Evolutionary conservation across 2,797 vertebrate species (phyloP), one percentile per base, ranked within the genome.

Genomic region (Mormyrops boulengeri): DNA sequence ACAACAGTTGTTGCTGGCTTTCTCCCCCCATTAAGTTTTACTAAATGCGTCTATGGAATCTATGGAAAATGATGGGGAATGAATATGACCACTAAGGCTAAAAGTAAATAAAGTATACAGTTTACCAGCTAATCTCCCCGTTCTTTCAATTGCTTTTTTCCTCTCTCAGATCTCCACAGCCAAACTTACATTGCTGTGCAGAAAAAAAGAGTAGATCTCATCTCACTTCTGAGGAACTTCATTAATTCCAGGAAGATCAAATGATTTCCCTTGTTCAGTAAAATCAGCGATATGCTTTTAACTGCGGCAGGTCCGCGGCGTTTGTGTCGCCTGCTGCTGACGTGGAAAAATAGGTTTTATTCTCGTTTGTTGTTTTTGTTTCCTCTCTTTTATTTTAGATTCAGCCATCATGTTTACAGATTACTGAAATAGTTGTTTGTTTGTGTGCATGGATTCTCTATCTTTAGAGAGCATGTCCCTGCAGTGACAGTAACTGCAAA

Each of bases 391-490:
- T 86, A 34, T 86, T 85, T 55, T 34, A 17, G 49, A 47, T 47
- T 47, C 77, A 47, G 77, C 77, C 19, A 11, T 82, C 77, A 47
- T 47, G 77, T 82, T 82, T 82, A 82, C 77, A 82, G 77, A 82
- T 82, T 82, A 82, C 77, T 82, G 77, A 57, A 38, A 87, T 50
- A 60, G 47, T 57, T 87, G 50, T 87, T 55, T 87, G 85, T 55
- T 38, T 87, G 85, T 57, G 52, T 57, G 30, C 26, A 50, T 86
- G 85, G 47, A 14, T 86, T 30, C 55, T 50, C 69, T 82, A 82
- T 47, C 77, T 82, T 82, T 82, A 82, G 19, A 82, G 41, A 82
- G 47, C 41, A 44, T 82, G 77, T 82, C 41, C 41, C 77, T 82
- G 41, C 77, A 82, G 44, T 82, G 41, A 82, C 41, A 47, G 19